These are phyloP conservation scores for Rhingia campestris DNA, from an alignment of 2,888 invertebrate species.

Conservation along the genomic window DNA sequence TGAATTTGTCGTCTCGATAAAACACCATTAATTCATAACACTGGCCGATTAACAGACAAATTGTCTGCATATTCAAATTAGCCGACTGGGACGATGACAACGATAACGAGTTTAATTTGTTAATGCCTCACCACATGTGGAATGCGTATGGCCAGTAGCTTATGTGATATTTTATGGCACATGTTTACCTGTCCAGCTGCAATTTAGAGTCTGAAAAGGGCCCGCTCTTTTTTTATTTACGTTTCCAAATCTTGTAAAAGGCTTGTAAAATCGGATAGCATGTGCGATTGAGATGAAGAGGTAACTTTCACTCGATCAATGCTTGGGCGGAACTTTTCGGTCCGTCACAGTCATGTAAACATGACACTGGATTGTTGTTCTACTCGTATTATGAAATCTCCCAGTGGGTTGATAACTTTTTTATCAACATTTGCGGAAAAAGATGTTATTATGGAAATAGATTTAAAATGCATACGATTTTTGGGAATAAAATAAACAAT, in stretches of 20 bases:
- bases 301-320: conserved; percentile 62
- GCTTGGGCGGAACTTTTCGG: conserved; percentile 28
- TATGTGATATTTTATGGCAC: conserved; percentile 38
- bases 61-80: conserved; percentile 59
- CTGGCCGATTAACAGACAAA: conserved; percentile 47
- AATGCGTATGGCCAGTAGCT: conserved; percentile 43
- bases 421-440: conserved; percentile 48
- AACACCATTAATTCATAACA: conserved; percentile 54
- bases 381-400: conserved; percentile 53
- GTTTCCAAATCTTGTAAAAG: conserved; percentile 71
- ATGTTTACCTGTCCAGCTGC: conserved; percentile 33
- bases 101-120: conserved; percentile 42
- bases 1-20: conserved; percentile 16
- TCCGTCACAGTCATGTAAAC: conserved; percentile 12
- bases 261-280: conserved; percentile 49
- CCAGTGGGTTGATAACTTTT: conserved; percentile 23
- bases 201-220: conserved; percentile 47
- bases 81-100: conserved; percentile 53
- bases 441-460: conserved; percentile 1
- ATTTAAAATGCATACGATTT: conserved; percentile 48
- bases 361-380: conserved; percentile 51
- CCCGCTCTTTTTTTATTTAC: conserved; percentile 45
- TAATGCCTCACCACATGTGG: conserved; percentile 12
- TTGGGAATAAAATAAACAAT: not conserved
- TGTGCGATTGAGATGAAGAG: conserved; percentile 10